These are phyloP conservation scores for Nycticebus coucang DNA, from an alignment of 2,113 vertebrate genomes.

Conservation along the genomic window DNA sequence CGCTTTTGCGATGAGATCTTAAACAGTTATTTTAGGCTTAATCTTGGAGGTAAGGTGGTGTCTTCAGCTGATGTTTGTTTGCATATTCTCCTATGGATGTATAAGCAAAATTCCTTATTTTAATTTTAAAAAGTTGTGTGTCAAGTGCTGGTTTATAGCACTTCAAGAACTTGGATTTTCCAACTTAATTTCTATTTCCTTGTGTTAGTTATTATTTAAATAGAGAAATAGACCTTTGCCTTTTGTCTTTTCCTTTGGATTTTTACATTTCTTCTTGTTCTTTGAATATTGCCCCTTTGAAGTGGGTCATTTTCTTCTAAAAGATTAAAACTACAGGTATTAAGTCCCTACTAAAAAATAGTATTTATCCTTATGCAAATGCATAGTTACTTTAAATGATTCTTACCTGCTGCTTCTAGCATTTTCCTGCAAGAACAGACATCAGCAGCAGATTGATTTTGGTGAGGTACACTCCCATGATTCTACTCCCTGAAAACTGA, in stretches of 20 bases:
- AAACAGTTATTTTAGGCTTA: constrained; percentile 89
- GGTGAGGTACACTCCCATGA: constrained; percentile 66
- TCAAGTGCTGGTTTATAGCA: constrained; percentile 18
- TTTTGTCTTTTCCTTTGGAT: constrained; percentile 10
- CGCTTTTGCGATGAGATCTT: constrained; percentile 95
- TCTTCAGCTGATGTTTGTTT: constrained; percentile 37
- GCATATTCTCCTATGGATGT: background rate
- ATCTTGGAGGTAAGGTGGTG: constrained; percentile 85
- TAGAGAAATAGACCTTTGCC: constrained; percentile 9
- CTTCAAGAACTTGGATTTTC: constrained; percentile 25
- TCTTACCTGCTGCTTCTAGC: constrained; percentile 66
- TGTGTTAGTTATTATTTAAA: constrained; percentile 20
- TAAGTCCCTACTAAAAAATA: constrained; percentile 35
- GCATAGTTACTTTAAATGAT: constrained; percentile 61
- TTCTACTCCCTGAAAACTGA: constrained; percentile 69
- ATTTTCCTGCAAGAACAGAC: constrained; percentile 71
- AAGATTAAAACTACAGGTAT: constrained; percentile 33
- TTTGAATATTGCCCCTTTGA: constrained; percentile 56
- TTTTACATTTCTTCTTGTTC: constrained; percentile 35
- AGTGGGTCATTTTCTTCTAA: constrained; percentile 58
- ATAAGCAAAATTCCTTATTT: constrained; percentile 14
- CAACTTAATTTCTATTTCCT: background rate
- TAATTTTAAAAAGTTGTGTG: background rate
- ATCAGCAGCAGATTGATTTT: constrained; percentile 74
- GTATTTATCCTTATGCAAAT: constrained; percentile 57